Evolutionary conservation across 1,140 invertebrate genomes (phyloP).

Genomic region (Pantala flavescens): DNA sequence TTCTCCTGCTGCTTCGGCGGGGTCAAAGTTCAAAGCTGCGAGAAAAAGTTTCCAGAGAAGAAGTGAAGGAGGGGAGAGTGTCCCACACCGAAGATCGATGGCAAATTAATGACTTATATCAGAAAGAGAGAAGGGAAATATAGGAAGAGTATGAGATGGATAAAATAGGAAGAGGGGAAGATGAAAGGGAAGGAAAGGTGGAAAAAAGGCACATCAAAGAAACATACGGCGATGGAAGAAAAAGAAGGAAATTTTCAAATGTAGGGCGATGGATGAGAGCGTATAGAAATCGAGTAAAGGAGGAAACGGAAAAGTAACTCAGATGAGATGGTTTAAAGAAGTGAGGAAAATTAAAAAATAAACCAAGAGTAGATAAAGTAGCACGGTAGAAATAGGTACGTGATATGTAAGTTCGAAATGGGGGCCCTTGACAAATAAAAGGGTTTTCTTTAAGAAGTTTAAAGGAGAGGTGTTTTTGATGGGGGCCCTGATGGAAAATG

Average conservation of each 20-base stretch:
- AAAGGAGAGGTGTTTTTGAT: too few relatives aligned
- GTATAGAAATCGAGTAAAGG: too few relatives aligned
- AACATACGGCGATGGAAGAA: background rate
- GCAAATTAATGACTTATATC: background rate
- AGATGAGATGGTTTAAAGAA: too few relatives aligned
- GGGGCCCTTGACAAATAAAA: too few relatives aligned
- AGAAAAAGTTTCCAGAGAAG: background rate
- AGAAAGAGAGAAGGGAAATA: background rate
- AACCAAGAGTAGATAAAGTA: too few relatives aligned
- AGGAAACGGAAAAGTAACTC: too few relatives aligned
- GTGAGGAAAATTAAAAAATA: too few relatives aligned
- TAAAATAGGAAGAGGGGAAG: background rate
- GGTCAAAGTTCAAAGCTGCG: background rate
- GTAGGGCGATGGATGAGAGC: too few relatives aligned
- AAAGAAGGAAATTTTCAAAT: background rate
- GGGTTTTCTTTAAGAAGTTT: too few relatives aligned
- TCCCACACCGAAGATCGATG: background rate
- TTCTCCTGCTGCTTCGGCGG: background rate
- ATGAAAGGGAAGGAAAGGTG: background rate
- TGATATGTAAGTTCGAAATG: too few relatives aligned
- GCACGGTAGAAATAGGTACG: too few relatives aligned
- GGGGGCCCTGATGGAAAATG: too few relatives aligned
- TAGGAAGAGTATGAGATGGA: background rate
- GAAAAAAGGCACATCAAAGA: background rate
- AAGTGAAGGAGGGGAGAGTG: background rate